Base-by-base conservation (phyloP, 2,888 invertebrate species). In the Pheosia gnoma region DNA sequence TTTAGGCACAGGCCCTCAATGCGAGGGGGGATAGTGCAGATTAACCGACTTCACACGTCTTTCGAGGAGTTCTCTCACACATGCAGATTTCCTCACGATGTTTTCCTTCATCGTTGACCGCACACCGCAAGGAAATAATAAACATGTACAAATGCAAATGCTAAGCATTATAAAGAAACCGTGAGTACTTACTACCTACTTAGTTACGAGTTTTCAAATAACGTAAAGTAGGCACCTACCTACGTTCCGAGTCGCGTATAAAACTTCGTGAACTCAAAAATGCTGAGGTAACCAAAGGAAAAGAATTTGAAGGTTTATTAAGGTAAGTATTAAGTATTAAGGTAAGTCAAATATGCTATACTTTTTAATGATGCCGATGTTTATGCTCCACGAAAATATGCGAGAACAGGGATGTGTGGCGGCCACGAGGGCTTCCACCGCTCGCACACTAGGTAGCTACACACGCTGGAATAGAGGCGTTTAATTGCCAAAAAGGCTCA, bases 251-350 rank as follows among this genome's bases (percentile, higher is more conserved):
- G 51, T 63, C 49, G 38, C 39, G 52, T 61, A 58, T 37, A 51
- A 56, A 54, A 54, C 45, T 51, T 55, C 45, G 54, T 39, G 57
- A 53, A 61, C 37, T 47, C 49, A 49, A 57, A 65, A 55, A 64
- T 52, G 43, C 56, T 58, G 49, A 36, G 53, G 51, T 57, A 58
- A 38, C 53, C 52, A 39, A 54, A 49, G 52, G 39, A 13, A 57
- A 59, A 58, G 51, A 62, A 71, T 65, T 51, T 41, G n/a, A 56
- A 62, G 64, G 62, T 64, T 67, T 60, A 61, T 60, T 60, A 38
- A 25, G 60, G 52, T 41, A 49, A 57, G 49, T 57, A n/a, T n/a
- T n/a, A n/a, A n/a, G n/a, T 60, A 61, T 60, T 60, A 38, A 25
- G 60, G 52, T 41, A 49, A 57, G 49, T 57, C 11, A 59, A 63